A percentile compares a stretch with the other conserved stretches of the same genome.
These are phyloP conservation scores for Pogonocichla stellata DNA, from an alignment of 2,113 vertebrate species.

Conservation along the genomic window DNA sequence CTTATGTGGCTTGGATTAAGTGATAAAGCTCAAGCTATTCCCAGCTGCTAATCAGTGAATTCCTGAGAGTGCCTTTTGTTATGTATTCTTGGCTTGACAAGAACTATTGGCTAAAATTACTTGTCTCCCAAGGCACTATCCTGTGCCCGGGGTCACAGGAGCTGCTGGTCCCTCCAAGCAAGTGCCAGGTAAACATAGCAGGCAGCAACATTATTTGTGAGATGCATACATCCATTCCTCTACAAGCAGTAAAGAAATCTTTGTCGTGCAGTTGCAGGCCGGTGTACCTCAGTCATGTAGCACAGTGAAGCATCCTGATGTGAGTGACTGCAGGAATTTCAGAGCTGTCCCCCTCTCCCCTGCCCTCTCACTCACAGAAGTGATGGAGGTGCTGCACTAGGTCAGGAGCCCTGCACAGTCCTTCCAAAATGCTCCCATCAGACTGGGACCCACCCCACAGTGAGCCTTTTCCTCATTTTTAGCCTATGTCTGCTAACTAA, in stretches of 20 bases:
- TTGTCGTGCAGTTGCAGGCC: neutral
- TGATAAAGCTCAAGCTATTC: neutral
- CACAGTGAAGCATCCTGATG: neutral
- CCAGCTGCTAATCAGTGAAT: slow-evolving; percentile 2
- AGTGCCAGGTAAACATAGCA: neutral
- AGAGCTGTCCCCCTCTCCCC: neutral
- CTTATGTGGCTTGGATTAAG: slow-evolving; percentile 1
- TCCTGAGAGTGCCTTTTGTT: slow-evolving; percentile 29
- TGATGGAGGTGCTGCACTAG: neutral
- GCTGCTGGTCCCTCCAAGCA: neutral
- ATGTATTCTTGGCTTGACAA: neutral
- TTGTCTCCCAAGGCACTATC: neutral
- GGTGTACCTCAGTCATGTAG: neutral
- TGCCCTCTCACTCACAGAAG: neutral
- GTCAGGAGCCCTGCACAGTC: neutral
- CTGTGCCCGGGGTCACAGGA: neutral
- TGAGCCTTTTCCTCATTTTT: neutral
- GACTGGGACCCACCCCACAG: neutral
- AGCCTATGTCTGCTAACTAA: neutral
- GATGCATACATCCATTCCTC: neutral
- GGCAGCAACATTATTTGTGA: neutral
- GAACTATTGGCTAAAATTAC: neutral
- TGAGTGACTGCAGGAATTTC: neutral
- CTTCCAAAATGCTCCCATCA: neutral
- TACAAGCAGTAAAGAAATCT: neutral